Evolutionary conservation across 2,888 invertebrate genomes (phyloP), one percentile per base, ranked within the genome.

Genomic region (Hydraecia micacea): DNA sequence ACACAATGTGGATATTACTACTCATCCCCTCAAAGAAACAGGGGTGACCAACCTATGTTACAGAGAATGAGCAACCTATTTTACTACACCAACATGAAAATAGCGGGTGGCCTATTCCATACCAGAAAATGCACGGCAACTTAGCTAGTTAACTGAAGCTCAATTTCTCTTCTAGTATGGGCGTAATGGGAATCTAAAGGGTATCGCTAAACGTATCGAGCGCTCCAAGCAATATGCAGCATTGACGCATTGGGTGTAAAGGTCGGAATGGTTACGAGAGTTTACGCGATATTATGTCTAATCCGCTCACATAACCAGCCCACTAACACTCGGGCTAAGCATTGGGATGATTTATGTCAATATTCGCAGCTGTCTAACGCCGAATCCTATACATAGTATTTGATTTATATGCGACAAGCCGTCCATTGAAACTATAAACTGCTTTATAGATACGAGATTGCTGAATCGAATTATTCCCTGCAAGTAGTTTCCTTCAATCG

Each of bases 261-360:
- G 85, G 79, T 85, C 74, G 60, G 55, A 77, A 85, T 86, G 65
- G 75, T 88, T 79, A 88, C 69, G 79, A 77, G 72, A 88, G 67
- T 86, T 87, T 80, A 86, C 7, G 52, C 76, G 63, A 84, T 78
- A 87, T 88, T 77, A 85, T 79, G 75, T 81, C 75, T 84, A 86
- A 87, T 86, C 87, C 77, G 65, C 65, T 65, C 67, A 77, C 84
- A 79, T 80, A 88, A 84, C 80, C 71, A 79, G 75, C 79, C 79
- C 77, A 81, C 76, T 80, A 85, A 85, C 77, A 80, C 78, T 73
- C 75, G 68, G 65, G 71, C 74, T 84, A 77, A 77, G 74, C 73
- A 80, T 78, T 76, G 67, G 62, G 42, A 79, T 88, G 85, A 85
- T 85, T 87, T 80, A 88, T 88, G 80, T 76, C 85, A 86, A 85